Percentiles rank a stretch among this genome's conserved stretches.
phyloP scores from a whole-genome alignment of 2,113 vertebrate genomes.

The Plecturocebus donacophilus region DNA sequence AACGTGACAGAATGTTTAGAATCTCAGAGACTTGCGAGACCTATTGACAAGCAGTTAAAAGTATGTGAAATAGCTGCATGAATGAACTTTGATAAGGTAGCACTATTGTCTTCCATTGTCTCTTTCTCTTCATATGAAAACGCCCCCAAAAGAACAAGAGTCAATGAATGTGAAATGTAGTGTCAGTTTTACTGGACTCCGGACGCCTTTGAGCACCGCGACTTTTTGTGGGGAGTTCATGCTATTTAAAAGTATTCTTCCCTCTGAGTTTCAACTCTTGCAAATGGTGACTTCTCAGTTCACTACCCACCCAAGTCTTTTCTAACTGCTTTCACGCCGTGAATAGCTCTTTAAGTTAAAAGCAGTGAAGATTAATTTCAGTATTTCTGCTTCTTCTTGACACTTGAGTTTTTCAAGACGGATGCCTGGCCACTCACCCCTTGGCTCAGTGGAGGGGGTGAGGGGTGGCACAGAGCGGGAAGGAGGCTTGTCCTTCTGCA shows the following conservation, averaged over 20 bases:
- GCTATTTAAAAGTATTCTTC: constrained; percentile 85
- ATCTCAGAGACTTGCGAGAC: constrained; percentile 91
- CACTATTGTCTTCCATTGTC: constrained; percentile 90
- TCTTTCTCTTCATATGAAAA: constrained; percentile 89
- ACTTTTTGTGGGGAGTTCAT: constrained; percentile 85
- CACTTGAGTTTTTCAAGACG: constrained; percentile 29
- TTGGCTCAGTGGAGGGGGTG: neutral
- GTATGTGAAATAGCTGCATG: constrained; percentile 94
- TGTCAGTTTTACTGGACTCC: constrained; percentile 87
- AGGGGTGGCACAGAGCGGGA: rapidly evolving
- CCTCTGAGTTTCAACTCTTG: constrained; percentile 81
- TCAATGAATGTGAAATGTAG: constrained; percentile 92
- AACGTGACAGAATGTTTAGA: constrained; percentile 97
- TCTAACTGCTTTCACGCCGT: constrained; percentile 51
- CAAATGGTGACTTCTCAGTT: constrained; percentile 66
- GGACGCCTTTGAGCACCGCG: constrained; percentile 82
- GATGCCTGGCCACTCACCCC: neutral
- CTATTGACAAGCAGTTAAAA: constrained; percentile 98
- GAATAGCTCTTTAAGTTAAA: constrained; percentile 79
- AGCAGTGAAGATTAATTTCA: constrained; percentile 83
- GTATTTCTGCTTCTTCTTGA: constrained; percentile 56
- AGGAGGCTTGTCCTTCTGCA: neutral
- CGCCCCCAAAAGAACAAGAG: constrained; percentile 90
- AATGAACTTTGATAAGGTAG: constrained; percentile 94
- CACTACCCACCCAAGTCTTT: constrained; percentile 57